Evolutionary conservation across 1,140 invertebrate genomes (phyloP).

Genomic region (Drosophila pachea): DNA sequence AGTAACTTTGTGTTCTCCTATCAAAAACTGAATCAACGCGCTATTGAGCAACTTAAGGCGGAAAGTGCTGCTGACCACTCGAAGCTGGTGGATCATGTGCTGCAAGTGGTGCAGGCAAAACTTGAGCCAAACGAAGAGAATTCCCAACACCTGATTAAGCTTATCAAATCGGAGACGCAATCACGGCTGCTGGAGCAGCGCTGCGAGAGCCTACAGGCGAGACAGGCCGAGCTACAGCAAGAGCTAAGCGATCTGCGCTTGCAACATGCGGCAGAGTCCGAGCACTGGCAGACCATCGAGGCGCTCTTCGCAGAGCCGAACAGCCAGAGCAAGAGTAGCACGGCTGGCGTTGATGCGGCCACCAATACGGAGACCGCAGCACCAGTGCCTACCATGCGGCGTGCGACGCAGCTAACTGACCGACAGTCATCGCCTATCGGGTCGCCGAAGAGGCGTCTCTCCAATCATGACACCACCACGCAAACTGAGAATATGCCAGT

Average conservation of each 20-base stretch:
- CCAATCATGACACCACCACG: slow-evolving; percentile 34
- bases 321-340: neutral
- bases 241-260: slow-evolving; percentile 56
- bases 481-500: slow-evolving; percentile 43
- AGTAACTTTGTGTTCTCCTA: slow-evolving; percentile 73
- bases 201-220: slow-evolving; percentile 49
- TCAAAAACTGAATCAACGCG: slow-evolving; percentile 52
- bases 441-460: slow-evolving; percentile 37
- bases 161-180: slow-evolving; percentile 72
- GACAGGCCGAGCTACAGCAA: slow-evolving; percentile 44
- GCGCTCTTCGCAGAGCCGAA: slow-evolving; percentile 56
- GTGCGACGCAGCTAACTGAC: slow-evolving; percentile 58
- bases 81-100: slow-evolving; percentile 27
- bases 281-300: slow-evolving; percentile 76
- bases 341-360: slow-evolving; percentile 35
- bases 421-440: slow-evolving; percentile 67
- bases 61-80: slow-evolving; percentile 1
- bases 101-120: slow-evolving; percentile 38
- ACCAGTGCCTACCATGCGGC: slow-evolving; percentile 60
- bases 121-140: slow-evolving; percentile 46
- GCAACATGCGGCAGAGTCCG: slow-evolving; percentile 54
- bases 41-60: slow-evolving; percentile 39
- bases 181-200: slow-evolving; percentile 61
- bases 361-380: slow-evolving; percentile 61
- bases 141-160: slow-evolving; percentile 67